A percentile compares a stretch with the other conserved stretches of the same genome.
These are phyloP conservation scores for Pterostichus niger DNA, from an alignment of 2,888 invertebrate genomes.

Conservation along the genomic window DNA sequence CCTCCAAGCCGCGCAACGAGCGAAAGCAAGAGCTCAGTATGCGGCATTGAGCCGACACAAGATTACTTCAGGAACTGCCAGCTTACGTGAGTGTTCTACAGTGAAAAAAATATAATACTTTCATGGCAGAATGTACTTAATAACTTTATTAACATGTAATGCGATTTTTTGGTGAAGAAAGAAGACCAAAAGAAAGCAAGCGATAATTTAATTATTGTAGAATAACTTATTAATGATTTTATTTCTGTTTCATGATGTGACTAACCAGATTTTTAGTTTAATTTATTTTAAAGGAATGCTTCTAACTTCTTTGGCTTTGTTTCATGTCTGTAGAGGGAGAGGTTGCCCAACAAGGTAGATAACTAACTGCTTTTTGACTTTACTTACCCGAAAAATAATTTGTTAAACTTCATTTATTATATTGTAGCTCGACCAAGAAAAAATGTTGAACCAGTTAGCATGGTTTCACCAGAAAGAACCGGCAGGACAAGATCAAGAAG, in stretches of 20 bases:
- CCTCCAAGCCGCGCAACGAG: conserved; percentile 93
- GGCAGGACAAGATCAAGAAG: conserved; percentile 82
- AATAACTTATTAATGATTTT: not conserved
- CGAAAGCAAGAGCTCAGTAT: conserved; percentile 90
- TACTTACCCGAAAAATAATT: conserved; percentile 26
- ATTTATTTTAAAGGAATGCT: conserved; percentile 56
- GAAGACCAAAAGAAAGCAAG: not conserved
- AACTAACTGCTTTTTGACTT: conserved; percentile 64
- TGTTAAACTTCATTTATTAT: conserved; percentile 29
- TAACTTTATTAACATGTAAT: conserved; percentile 26
- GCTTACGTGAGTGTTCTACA: conserved; percentile 84
- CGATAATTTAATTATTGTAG: not conserved
- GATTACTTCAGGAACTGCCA: conserved; percentile 82
- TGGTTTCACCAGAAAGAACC: conserved; percentile 82
- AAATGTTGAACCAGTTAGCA: conserved; percentile 78
- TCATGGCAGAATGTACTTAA: conserved; percentile 35
- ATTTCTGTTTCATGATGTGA: not conserved
- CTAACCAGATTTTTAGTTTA: conserved; percentile 11
- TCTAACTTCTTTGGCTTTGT: conserved; percentile 72
- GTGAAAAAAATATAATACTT: conserved; percentile 36
- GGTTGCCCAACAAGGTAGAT: conserved; percentile 83
- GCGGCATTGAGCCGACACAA: conserved; percentile 89
- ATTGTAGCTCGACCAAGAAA: conserved; percentile 83
- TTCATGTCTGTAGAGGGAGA: conserved; percentile 81
- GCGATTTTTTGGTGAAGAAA: not conserved